These are phyloP conservation scores for Coleophora deauratella DNA, from an alignment of 2,888 invertebrate genomes.

Conservation along the genomic window DNA sequence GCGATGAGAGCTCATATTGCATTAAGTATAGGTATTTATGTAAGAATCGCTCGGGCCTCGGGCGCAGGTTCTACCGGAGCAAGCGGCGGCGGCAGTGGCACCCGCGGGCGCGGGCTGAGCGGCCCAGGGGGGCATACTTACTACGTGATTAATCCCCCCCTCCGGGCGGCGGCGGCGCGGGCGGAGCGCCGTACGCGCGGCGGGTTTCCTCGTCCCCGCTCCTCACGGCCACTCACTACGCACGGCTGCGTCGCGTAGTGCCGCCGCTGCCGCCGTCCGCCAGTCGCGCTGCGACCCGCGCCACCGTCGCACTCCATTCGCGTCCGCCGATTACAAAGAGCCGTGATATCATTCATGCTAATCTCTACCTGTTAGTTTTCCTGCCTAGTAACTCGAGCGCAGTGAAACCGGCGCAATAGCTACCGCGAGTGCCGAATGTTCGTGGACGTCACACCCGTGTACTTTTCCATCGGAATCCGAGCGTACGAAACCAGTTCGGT, in stretches of 20 bases:
- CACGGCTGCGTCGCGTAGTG: constrained; percentile 66
- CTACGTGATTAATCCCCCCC: constrained; percentile 70
- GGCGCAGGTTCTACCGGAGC: constrained; percentile 56
- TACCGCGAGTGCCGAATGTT: constrained; percentile 65
- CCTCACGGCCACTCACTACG: constrained; percentile 74
- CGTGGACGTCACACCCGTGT: constrained; percentile 57
- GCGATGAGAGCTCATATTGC: constrained; percentile 58
- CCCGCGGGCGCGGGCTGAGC: constrained; percentile 32
- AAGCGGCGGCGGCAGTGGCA: constrained; percentile 29
- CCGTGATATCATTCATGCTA: constrained; percentile 64
- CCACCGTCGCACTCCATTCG: constrained; percentile 47
- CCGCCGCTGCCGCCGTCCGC: constrained; percentile 38
- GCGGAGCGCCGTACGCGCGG: constrained; percentile 66
- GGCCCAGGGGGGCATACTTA: constrained; percentile 64
- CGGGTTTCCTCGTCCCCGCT: constrained; percentile 75
- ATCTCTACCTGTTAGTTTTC: constrained; percentile 64
- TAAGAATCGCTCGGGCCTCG: constrained; percentile 51
- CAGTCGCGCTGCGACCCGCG: constrained; percentile 71
- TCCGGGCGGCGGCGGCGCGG: constrained; percentile 29
- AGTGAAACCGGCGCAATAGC: constrained; percentile 47
- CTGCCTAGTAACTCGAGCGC: constrained; percentile 58
- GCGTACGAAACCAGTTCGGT: constrained; percentile 56
- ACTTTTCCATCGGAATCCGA: constrained; percentile 58
- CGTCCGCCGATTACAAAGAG: constrained; percentile 27
- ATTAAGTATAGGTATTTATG: constrained; percentile 69